phyloP scores from a whole-genome alignment of 2,113 vertebrate genomes.

The Hemiprocne comata region DNA sequence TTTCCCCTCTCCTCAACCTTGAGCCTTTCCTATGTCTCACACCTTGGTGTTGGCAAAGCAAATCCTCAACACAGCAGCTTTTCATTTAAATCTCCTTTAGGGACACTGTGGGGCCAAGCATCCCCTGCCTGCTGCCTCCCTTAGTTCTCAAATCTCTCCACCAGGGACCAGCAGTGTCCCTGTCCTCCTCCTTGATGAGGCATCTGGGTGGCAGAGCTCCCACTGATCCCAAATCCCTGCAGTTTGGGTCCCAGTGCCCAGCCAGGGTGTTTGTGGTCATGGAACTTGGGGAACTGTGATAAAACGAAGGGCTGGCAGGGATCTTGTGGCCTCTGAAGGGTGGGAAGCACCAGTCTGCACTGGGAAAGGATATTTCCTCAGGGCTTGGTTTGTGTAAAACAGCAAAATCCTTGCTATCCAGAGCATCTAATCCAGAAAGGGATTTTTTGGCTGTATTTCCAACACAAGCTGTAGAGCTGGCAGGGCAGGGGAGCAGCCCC shows the following conservation, averaged over 20 bases:
- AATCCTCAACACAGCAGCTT: accelerated
- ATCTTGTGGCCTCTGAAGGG: background rate
- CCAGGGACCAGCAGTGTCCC: background rate
- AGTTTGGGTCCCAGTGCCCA: accelerated
- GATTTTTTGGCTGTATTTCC: background rate
- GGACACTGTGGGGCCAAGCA: background rate
- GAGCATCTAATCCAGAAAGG: too few species aligned
- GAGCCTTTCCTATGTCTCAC: background rate
- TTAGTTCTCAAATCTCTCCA: background rate
- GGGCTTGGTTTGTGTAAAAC: background rate
- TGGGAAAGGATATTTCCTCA: background rate
- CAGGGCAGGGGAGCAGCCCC: accelerated
- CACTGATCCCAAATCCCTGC: accelerated
- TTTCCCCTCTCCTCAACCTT: background rate
- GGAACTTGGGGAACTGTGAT: background rate
- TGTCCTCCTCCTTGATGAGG: accelerated
- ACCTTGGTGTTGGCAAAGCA: background rate
- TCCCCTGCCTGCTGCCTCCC: background rate
- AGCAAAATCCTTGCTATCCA: background rate
- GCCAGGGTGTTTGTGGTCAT: background rate
- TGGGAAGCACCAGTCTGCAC: background rate
- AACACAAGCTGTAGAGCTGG: accelerated
- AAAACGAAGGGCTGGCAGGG: background rate
- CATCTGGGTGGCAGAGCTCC: background rate
- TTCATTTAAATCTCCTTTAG: background rate